Evolutionary conservation across 1,140 invertebrate species (phyloP), one percentile per base, ranked within the genome.

Genomic region (Drosophila varians): DNA sequence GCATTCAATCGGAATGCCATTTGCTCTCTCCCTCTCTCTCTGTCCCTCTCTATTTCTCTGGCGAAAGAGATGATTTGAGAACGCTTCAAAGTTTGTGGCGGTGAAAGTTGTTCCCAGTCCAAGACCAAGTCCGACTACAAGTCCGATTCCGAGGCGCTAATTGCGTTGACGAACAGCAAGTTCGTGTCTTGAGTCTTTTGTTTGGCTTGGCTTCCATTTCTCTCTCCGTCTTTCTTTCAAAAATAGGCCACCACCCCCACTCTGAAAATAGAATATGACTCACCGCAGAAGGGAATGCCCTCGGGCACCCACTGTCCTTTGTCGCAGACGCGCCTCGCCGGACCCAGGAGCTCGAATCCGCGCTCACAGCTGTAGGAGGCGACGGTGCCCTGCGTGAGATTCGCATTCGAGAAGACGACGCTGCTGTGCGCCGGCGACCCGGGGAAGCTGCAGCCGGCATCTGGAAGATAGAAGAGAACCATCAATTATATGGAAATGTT

Each of bases 251-350:
- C 4, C 21, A 21, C 21, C 2, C 21, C 21, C 2, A 21, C 4
- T 21, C 2, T 40, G 11, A 5, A 19, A 16, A 40, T 7, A 2
- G 26, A 9, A 28, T 16, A 40, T 18, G 38, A 18, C 95, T 97
- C 92, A 98, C 97, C 97, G 91, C 97, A 98, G 92, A 98, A 98
- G 12, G 97, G 97, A 56, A 98, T 96, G 53, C 97, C 97, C 86
- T 96, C 95, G 0, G 97, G 97, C n/a, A 93, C 92, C 98, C 98
- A 99, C 26, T 93, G 94, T 1, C 95, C 96, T 77, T 96, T 94
- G 18, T 94, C 93, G 86, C 97, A 98, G 11, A 95, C 93, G 52
- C 97, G 92, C 48, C 96, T 91, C 0, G 95, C 93, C 1, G 97
- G 97, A 2, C 97, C 97, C 1, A 98, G 92, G 0, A 98, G 93